These are phyloP conservation scores for Hypocryptadius cinnamomeus DNA, from an alignment of 2,113 vertebrate genomes.

Conservation along the genomic window DNA sequence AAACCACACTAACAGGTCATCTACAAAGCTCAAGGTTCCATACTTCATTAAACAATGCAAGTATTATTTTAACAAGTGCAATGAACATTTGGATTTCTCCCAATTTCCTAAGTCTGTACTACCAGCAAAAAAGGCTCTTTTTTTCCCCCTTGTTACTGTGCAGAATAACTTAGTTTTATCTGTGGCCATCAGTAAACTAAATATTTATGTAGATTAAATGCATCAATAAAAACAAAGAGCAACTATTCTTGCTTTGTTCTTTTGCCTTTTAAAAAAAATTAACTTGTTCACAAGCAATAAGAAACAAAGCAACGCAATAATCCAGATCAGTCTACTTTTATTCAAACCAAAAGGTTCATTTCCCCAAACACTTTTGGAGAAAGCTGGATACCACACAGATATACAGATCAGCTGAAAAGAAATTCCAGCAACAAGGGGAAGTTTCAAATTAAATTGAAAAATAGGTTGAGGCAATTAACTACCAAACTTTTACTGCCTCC, in stretches of 20 bases:
- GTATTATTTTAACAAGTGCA: constrained; percentile 38
- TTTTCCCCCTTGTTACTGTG: not conserved
- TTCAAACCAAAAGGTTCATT: not conserved
- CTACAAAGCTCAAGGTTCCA: constrained; percentile 47
- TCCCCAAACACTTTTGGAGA: not conserved
- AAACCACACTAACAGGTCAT: constrained; percentile 24
- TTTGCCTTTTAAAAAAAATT: not conserved
- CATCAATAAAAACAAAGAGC: not conserved
- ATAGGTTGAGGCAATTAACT: not conserved
- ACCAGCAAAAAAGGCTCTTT: not conserved
- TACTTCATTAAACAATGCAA: constrained; percentile 47
- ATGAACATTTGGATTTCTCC: constrained; percentile 21
- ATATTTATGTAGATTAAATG: not conserved
- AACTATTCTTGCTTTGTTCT: not conserved
- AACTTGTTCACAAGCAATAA: not conserved
- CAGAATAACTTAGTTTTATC: not conserved
- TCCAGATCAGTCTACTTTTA: not conserved
- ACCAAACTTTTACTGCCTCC: not conserved
- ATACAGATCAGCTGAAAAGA: not conserved
- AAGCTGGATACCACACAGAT: not conserved
- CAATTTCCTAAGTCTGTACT: not conserved
- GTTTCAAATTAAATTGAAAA: not conserved
- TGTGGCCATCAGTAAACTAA: not conserved
- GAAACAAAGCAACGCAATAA: not conserved
- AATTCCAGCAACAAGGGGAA: not conserved